phyloP scores from a whole-genome alignment of 2,888 invertebrate genomes.

The Dusona sp. region DNA sequence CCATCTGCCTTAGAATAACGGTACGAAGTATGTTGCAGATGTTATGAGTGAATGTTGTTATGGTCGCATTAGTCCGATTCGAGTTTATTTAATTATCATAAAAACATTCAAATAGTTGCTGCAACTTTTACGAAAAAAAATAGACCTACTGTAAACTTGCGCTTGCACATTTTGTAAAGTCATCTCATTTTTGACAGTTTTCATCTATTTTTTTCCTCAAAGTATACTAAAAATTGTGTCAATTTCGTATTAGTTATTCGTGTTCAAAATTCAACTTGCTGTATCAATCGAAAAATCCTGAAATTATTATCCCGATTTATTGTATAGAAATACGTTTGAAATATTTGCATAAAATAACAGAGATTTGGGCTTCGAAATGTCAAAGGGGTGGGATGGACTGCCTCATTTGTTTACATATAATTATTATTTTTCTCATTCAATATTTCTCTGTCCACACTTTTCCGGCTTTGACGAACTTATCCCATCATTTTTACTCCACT shows the following conservation, averaged over 20 bases:
- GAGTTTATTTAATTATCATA: neutral
- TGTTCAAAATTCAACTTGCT: neutral
- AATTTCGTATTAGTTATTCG: neutral
- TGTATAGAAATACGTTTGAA: too few relatives aligned
- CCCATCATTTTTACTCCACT: neutral
- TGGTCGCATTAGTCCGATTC: neutral
- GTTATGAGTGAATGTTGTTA: neutral
- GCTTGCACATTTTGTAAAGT: neutral
- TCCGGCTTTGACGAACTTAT: neutral
- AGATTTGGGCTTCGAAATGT: too few relatives aligned
- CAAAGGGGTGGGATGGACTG: neutral
- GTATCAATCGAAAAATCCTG: too few relatives aligned
- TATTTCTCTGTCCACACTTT: neutral
- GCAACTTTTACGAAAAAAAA: neutral
- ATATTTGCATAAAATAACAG: too few relatives aligned
- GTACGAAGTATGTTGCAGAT: neutral
- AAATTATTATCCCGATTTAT: too few relatives aligned
- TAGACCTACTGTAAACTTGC: neutral
- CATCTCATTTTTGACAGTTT: too few relatives aligned
- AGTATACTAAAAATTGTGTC: too few relatives aligned
- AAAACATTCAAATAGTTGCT: neutral
- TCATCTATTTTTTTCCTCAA: too few relatives aligned
- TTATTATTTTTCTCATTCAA: too few relatives aligned
- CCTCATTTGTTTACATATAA: neutral
- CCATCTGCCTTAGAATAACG: too few relatives aligned